A percentile compares a stretch with the other conserved stretches of the same genome.
These are phyloP conservation scores for Synanceia verrucosa DNA, from an alignment of 2,797 vertebrate species.

Conservation along the genomic window DNA sequence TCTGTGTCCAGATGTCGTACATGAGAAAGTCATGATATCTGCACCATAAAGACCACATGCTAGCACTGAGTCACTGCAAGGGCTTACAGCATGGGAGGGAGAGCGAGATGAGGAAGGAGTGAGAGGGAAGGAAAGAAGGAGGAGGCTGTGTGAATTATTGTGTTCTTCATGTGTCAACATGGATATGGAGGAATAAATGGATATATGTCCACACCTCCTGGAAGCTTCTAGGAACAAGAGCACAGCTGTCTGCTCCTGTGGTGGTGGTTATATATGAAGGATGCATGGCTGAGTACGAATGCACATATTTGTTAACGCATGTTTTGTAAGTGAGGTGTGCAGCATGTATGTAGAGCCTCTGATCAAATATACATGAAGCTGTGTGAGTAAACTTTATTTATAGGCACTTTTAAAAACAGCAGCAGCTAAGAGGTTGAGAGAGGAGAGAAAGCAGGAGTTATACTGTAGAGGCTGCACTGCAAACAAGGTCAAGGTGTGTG, in stretches of 20 bases:
- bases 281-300: background rate
- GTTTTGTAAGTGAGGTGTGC: background rate
- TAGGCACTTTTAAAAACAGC: background rate
- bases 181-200: background rate
- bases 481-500: background rate
- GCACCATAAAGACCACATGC: conserved; percentile 48
- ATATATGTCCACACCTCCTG: background rate
- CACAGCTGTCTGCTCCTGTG: too few relatives aligned
- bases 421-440: background rate
- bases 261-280: background rate
- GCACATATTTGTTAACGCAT: background rate
- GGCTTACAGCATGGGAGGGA: conserved; percentile 20
- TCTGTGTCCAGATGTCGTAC: conserved; percentile 16
- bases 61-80: conserved; percentile 42
- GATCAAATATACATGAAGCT: conserved; percentile 10
- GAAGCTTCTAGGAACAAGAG: background rate
- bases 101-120: background rate
- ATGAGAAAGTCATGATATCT: conserved; percentile 32
- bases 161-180: background rate
- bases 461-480: background rate
- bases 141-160: background rate
- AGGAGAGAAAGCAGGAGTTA: background rate
- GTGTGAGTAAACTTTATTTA: conserved; percentile 4
- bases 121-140: background rate
- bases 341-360: background rate